Evolutionary conservation across 2,797 vertebrate genomes (phyloP), one percentile per base, ranked within the genome.

Genomic region (Takifugu ocellatus): DNA sequence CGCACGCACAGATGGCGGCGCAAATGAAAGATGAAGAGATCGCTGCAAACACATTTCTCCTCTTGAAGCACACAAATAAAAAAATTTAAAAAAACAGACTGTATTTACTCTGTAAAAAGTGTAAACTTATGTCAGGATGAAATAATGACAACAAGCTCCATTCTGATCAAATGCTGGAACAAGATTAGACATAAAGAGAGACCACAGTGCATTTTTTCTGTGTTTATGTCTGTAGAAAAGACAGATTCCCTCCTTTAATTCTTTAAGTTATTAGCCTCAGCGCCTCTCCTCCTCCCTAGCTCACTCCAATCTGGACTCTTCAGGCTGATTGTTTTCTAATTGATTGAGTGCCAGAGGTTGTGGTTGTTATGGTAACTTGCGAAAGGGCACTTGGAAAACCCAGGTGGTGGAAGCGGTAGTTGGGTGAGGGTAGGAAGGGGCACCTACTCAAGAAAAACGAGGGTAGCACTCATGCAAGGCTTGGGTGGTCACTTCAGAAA

Each of bases 311-410:
- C 67, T 53, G 49, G 27, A 76, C 71, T 84, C 75, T 82, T 70
- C 75, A 77, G 69, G 70, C 69, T 91, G 88, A 91, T 91, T 90
- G 85, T 88, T 87, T 91, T 89, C 85, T 90, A 92, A 91, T 91
- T 91, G 89, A 87, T 84, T 72, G 81, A 87, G 84, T 79, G 84
- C 89, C 73, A 83, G 86, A 88, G 89, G 86, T 85, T 59, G 72
- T 80, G 84, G 89, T 91, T 92, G 89, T 90, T 91, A 90, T 90
- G 88, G 84, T 86, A 87, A 90, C 87, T 82, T 78, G 71, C 50
- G 6, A 51, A 67, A 74, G 80, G 81, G 79, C 75, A 82, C 75
- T 81, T 77, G 75, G 77, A 66, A 51, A 68, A 75, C 68, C 78
- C 65, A 64, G 70, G 51, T 59, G 61, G 64, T 70, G 72, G 67